phyloP scores from a whole-genome alignment of 2,113 vertebrate genomes.

The Clarias gariepinus region DNA sequence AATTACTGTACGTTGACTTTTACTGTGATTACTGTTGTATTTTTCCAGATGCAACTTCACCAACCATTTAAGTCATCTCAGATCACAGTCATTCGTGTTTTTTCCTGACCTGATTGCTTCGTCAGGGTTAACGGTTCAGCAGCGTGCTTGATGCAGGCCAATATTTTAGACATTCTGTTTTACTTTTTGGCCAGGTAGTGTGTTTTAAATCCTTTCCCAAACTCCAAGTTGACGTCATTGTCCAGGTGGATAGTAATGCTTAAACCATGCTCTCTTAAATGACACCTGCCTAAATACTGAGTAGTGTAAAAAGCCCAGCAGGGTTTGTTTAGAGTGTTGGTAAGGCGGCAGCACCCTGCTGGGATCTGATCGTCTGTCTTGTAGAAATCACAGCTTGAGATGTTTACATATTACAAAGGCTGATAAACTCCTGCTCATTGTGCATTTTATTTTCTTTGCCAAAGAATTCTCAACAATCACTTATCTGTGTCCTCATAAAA shows the following conservation, averaged over 20 bases:
- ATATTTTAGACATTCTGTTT: too few species aligned
- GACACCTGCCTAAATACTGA: conserved; percentile 50
- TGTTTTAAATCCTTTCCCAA: neutral
- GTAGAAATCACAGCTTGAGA: conserved; percentile 9
- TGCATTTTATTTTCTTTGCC: neutral
- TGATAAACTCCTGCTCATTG: conserved; percentile 21
- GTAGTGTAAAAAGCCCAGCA: conserved; percentile 38
- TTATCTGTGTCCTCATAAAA: neutral
- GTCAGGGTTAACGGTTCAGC: too few species aligned
- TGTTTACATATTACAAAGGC: conserved; percentile 10
- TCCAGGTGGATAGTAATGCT: conserved; percentile 58
- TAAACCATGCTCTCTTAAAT: conserved; percentile 63
- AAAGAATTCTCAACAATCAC: neutral
- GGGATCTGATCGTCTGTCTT: neutral
- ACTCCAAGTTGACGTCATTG: conserved; percentile 5
- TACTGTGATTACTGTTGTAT: too few species aligned
- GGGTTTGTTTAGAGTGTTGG: conserved; percentile 45
- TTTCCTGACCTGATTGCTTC: too few species aligned
- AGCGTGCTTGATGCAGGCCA: too few species aligned
- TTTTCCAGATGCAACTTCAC: too few species aligned
- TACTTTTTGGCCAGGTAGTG: too few species aligned
- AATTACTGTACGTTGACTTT: too few species aligned
- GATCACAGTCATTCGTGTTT: too few species aligned
- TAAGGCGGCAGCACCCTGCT: conserved; percentile 37
- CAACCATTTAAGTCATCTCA: too few species aligned